phyloP scores from a whole-genome alignment of 2,797 vertebrate species.

The Phrynocephalus forsythii region DNA sequence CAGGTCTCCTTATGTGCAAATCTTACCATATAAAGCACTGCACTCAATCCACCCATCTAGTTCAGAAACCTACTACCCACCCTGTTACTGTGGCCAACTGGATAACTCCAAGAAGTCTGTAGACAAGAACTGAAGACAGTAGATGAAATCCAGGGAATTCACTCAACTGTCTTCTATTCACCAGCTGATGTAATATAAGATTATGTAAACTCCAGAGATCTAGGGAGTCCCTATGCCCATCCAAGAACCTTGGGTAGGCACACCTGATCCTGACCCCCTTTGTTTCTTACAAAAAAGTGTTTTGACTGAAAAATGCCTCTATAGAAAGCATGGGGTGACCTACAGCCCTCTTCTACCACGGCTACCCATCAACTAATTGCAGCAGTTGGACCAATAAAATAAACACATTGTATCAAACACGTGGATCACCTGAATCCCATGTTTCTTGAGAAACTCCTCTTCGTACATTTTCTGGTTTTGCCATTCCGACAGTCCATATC shows the following conservation, averaged over 20 bases:
- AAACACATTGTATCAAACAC: slow-evolving; percentile 4
- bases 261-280: no score
- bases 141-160: no score
- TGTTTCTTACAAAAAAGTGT: no score
- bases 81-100: not conserved
- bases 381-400: not conserved
- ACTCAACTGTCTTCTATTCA: no score
- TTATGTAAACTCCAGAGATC: no score
- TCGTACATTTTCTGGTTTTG: slow-evolving; percentile 78
- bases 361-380: not conserved
- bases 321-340: no score
- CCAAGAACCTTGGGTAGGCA: no score
- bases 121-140: not conserved
- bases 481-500: slow-evolving; percentile 97
- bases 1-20: not conserved
- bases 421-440: slow-evolving; percentile 72
- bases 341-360: not conserved
- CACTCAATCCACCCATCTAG: not conserved
- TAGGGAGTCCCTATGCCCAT: no score
- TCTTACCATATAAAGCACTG: not conserved
- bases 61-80: not conserved
- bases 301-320: no score
- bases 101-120: not conserved
- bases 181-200: no score
- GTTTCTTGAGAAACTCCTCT: slow-evolving; percentile 66